Evolutionary conservation across 1,140 invertebrate genomes (phyloP).

Genomic region (Musca vetustissima): DNA sequence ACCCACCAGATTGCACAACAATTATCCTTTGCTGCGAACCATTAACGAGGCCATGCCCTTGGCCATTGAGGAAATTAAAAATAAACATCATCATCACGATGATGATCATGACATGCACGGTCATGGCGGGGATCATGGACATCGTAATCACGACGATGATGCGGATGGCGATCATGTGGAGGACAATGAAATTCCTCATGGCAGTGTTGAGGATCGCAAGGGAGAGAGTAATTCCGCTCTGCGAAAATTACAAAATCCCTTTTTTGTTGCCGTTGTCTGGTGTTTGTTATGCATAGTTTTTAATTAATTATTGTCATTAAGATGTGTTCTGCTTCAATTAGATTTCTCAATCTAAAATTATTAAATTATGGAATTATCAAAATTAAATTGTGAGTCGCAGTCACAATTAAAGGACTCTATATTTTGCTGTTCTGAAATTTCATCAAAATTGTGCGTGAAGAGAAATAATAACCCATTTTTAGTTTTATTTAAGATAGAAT

Average conservation of each 20-base stretch:
- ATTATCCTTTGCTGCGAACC: conserved; percentile 65
- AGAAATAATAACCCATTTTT: not conserved
- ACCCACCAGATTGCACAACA: conserved; percentile 54
- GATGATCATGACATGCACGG: conserved; percentile 42
- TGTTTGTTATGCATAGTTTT: conserved; percentile 3
- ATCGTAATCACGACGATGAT: conserved; percentile 42
- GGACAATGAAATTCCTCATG: conserved; percentile 37
- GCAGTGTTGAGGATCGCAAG: conserved; percentile 28
- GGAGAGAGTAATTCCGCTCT: conserved; percentile 6
- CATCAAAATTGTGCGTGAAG: not conserved
- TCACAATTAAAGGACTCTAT: too few species aligned
- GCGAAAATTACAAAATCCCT: not conserved
- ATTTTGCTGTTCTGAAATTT: not conserved
- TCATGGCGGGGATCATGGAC: conserved; percentile 27
- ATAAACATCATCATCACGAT: conserved; percentile 37
- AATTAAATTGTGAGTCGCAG: too few species aligned
- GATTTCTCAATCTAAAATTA: too few species aligned
- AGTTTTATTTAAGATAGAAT: not conserved
- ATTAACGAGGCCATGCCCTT: conserved; percentile 63
- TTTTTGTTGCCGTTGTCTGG: not conserved
- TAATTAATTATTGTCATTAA: not conserved
- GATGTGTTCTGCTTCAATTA: too few species aligned
- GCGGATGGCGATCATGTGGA: conserved; percentile 48
- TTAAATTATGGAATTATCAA: too few species aligned
- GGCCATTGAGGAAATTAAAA: conserved; percentile 61